Base-by-base conservation (phyloP, 2,888 invertebrate species). In the Drosophila siamana region DNA sequence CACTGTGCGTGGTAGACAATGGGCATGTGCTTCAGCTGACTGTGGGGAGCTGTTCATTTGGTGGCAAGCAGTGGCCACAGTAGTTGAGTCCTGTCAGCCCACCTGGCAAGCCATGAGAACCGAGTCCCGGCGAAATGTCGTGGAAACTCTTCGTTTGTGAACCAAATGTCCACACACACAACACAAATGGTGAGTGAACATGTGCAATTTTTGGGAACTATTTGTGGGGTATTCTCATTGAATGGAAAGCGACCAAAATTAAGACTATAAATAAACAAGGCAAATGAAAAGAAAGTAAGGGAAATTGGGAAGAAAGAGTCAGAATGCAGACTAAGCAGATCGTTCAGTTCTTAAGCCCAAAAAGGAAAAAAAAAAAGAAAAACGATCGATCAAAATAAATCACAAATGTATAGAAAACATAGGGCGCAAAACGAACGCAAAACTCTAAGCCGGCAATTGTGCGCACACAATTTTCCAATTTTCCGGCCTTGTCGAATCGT, bases 371-470 rank as follows among this genome's bases (percentile, higher is more conserved):
- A 69, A 77, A 73, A 80, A 69, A 70, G 41, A 56, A 28, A 69
- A 63, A 64, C 85, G 86, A 83, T 87, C 87, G 82, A 87, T 83
- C 87, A 87, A 83, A 87, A 87, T 87, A 83, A 87, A 83, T 85
- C 83, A 74, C 54, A 78, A 83, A 73, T 82, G 77, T 64, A 70
- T 70, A 72, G 33, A 79, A 69, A 85, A 80, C 77, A 77, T 60
- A 55, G 67, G 62, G 48, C 30, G 33, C 33, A 11, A 52, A n/a
- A n/a, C n/a, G 38, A 82, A 70, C 33, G 33, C 11, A 33, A 1
- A n/a, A 19, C 36, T 56, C 60, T 83, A 85, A 85, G 75, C 82
- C 82, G 26, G 6, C 26, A 26, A 84, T 86, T 86, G 82, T 81
- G 57, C 67, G 72, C 73, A 6, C 26, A 78, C 82, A 82, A 84